Evolutionary conservation across 1,140 invertebrate species (phyloP).

Genomic region (Physella acuta): DNA sequence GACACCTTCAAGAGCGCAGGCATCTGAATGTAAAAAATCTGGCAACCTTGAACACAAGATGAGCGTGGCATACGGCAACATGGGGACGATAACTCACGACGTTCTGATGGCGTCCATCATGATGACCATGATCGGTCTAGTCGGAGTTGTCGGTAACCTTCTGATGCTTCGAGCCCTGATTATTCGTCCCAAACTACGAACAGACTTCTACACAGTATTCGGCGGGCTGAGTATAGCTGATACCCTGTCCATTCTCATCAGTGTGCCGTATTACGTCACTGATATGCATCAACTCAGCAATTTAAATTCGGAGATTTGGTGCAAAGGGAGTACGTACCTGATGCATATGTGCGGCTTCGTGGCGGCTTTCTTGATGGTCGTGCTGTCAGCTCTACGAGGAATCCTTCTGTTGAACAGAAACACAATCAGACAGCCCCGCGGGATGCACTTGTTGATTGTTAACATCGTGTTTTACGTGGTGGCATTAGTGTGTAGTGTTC

Average conservation of each 20-base stretch:
- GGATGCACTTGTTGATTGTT: constrained; percentile 30
- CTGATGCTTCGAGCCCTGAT: constrained; percentile 44
- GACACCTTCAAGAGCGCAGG: too few relatives aligned
- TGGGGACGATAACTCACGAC: constrained; percentile 23
- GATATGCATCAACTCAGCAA: constrained; percentile 29
- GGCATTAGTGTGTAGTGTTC: constrained; percentile 23
- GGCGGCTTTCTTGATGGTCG: constrained; percentile 44
- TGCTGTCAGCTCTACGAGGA: constrained; percentile 43
- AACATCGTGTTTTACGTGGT: constrained; percentile 24
- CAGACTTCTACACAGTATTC: constrained; percentile 44
- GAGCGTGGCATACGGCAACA: neutral
- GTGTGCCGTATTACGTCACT: constrained; percentile 44
- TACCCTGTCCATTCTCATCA: constrained; percentile 38
- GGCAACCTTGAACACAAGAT: too few relatives aligned
- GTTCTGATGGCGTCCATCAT: constrained; percentile 38
- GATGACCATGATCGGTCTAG: constrained; percentile 41
- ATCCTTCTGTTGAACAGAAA: constrained; percentile 47
- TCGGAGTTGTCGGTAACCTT: constrained; percentile 46
- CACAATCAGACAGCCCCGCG: constrained; percentile 25
- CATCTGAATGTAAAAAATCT: too few relatives aligned
- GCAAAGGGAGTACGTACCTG: constrained; percentile 45
- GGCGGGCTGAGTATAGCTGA: constrained; percentile 44
- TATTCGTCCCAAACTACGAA: constrained; percentile 38
- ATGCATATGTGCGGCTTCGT: constrained; percentile 38
- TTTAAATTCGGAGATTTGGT: constrained; percentile 39